Evolutionary conservation across 2,797 vertebrate genomes (phyloP), one percentile per base, ranked within the genome.

Genomic region (Dendrocincla tyrannina): DNA sequence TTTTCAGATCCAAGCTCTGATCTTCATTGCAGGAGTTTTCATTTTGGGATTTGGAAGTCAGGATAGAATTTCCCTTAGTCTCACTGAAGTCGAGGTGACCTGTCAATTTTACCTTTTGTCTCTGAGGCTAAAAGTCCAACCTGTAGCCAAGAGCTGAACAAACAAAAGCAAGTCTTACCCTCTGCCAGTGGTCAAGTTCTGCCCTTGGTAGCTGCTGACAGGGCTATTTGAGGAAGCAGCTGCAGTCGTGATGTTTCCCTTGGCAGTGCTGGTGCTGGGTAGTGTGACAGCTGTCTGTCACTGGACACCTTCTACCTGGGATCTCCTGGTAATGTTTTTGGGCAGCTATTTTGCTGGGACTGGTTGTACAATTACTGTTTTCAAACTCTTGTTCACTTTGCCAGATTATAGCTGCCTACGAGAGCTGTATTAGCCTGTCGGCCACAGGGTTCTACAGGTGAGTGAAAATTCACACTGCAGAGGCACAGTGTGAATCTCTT

Each of bases 391-490:
- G 23, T 64, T 92, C 33, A 41, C 6, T 56, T 91, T 97, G 64
- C 47, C 96, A 99, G 99, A 98, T 99, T 68, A 97, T n/a, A 70
- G 97, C 97, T 0, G 99, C 99, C 5, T 99, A 99, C 18, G 86
- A 97, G n/a, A 96, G 98, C 92, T 97, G 98, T 60, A 97, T 99
- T 63, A 99, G 98, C 90, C 98, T 99, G 85, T 99, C 99, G 12
- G 98, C 99, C 19, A 99, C 98, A 1, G 99, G 99, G 4, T 99
- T 99, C 96, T 99, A 99, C 76, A 99, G 97, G 99, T 99, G 97
- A 97, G 98, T 98, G 58, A 88, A 66, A 67, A 41, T 91, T 76
- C 41, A 22, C 18, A 18, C 67, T 89, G 60, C 70, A 73, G 58
- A 62, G 33, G 33, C 37, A 70, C 53, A 56, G 28, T 35, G 35